Base-by-base conservation (phyloP, 2,888 invertebrate species). In the Dinocampus coccinellae region DNA sequence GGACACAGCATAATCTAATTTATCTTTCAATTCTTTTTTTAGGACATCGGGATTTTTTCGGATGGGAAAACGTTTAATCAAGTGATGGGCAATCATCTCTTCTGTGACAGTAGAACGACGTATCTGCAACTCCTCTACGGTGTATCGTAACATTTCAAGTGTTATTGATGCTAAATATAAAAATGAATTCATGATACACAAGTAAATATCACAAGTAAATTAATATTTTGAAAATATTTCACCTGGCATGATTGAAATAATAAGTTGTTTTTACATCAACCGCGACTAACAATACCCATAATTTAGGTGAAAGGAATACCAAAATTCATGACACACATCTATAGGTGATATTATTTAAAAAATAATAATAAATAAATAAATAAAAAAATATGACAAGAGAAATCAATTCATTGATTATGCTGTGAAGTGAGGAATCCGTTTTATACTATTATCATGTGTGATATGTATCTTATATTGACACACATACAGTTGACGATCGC, bases 1-100 rank as follows among this genome's bases (percentile, higher is more conserved):
- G 3, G 60, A 71, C 3, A 83, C 82, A 7, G 85, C 84, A 67
- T 78, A 79, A 6, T 78, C 75, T 7, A 82, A 76, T 57, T 80
- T 81, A 20, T 79, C 75, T 0, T 58, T 39, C 22, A 85, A 69
- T 73, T 85, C 82, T 13, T 66, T 61, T 53, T 72, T 76, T 9
- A 84, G 71, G 24, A 29, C 20, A 26, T 70, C 42, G 13, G 71
- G n/a, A 73, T 82, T 69, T 13, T 34, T 76, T 55, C 80, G 73
- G 57, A 83, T 78, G 4, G 85, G 83, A 69, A 79, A 80, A 61
- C 60, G 62, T 33, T 55, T 70, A 63, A 70, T 76, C 63, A 85
- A 75, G 72, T 83, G 73, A 60, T 76, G 52, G n/a, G 73, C 71
- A 39, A 85, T 82, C 61, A 82, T 39, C n/a, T 66, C 33, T 9